Evolutionary conservation across 1,140 invertebrate species (phyloP), one percentile per base, ranked within the genome.

Genomic region (Megalonaias nervosa): DNA sequence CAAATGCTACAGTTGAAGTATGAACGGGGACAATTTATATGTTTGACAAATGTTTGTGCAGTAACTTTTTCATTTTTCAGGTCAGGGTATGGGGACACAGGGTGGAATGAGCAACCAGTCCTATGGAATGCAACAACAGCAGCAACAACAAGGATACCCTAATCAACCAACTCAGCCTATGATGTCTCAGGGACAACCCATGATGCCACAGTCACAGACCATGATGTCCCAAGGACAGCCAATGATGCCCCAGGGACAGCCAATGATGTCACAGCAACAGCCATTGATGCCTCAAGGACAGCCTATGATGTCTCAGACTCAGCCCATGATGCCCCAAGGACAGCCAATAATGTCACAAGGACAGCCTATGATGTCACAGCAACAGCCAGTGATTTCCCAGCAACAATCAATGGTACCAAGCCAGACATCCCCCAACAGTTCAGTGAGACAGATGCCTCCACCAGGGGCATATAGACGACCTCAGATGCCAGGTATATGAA

Each of bases 251-350:
- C 83, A 82, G 56, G 77, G 81, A 65, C 83, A 75, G 23, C 67
- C 77, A 74, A 80, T 72, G 73, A 75, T 79, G 70, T 65, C 77
- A 60, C 77, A 80, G 59, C 71, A 74, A 65, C 73, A 76, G 12
- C 67, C 76, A 26, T 81, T 83, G 79, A 86, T 84, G 82, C 80
- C 81, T 62, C 84, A 85, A 62, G 69, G 21, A 57, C 66, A 68
- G 19, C 4, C 78, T 57, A 57, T 67, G 67, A 71, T 74, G 72
- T 64, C 82, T 72, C 69, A 79, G 69, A 71, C 64, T 75, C 60
- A 80, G 56, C n/a, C 31, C 61, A 26, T 66, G 58, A 6, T 79
- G 72, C 55, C 77, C 38, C 71, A 16, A 67, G 72, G 38, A 71
- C 71, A 68, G 65, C 23, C 67, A 19, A 77, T 77, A 69, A 70